Evolutionary conservation across 1,140 invertebrate species (phyloP).

Genomic region (Drosophila ananassae): DNA sequence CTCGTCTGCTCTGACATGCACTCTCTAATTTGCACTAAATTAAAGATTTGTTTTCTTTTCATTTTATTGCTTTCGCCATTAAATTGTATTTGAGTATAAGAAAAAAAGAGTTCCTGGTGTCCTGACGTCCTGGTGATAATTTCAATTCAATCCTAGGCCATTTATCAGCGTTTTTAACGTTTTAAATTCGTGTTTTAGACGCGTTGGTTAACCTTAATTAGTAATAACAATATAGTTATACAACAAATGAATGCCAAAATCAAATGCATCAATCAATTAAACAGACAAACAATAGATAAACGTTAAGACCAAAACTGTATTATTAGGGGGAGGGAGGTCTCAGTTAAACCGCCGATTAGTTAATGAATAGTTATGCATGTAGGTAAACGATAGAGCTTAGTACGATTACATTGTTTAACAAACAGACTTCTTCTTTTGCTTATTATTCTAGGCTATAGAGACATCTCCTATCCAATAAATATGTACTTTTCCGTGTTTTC

Average conservation of each 20-base stretch:
- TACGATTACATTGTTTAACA: constrained; percentile 79
- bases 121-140: neutral
- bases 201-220: constrained; percentile 22
- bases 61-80: constrained; percentile 18
- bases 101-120: constrained; percentile 5
- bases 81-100: constrained; percentile 43
- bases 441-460: constrained; percentile 67
- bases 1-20: constrained; percentile 7
- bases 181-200: constrained; percentile 70
- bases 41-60: constrained; percentile 1
- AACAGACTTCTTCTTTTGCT: constrained; percentile 73
- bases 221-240: constrained; percentile 32
- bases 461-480: constrained; percentile 41
- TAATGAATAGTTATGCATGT: constrained; percentile 67
- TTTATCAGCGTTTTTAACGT: constrained; percentile 63
- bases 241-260: constrained; percentile 46
- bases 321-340: constrained; percentile 9
- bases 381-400: constrained; percentile 77
- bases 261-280: constrained; percentile 45
- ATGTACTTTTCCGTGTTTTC: neutral
- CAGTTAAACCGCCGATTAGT: constrained; percentile 44
- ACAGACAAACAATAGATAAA: constrained; percentile 18
- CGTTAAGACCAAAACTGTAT: constrained; percentile 3
- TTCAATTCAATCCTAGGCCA: constrained; percentile 16
- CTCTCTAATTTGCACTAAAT: constrained; percentile 7